Conservation (phyloP, 2,888 invertebrate species). For the Calameuta idolon region DNA sequence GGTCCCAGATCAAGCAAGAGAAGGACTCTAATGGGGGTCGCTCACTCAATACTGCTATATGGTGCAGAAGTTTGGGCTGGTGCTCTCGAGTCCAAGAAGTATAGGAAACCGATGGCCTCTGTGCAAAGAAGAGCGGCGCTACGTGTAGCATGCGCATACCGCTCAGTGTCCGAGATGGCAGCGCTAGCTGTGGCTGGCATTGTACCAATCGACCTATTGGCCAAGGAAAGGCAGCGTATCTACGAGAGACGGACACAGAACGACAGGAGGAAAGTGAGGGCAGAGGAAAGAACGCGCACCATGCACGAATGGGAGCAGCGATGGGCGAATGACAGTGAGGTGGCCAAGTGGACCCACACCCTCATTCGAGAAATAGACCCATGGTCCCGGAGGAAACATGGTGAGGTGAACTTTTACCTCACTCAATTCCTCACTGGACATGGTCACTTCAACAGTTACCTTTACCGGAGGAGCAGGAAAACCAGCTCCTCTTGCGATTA, state of each 20-base stretch:
- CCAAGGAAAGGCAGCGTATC: conserved; percentile 10
- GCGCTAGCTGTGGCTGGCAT: conserved; percentile 27
- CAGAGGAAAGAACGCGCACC: neutral
- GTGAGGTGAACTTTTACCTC: conserved; percentile 29
- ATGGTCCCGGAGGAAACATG: conserved; percentile 20
- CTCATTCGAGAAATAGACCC: conserved; percentile 15
- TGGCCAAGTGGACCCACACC: conserved; percentile 19
- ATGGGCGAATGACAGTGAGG: conserved; percentile 7
- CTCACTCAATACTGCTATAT: conserved; percentile 36
- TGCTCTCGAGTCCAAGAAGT: conserved; percentile 22
- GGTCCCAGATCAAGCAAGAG: conserved; percentile 19
- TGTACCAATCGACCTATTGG: conserved; percentile 30
- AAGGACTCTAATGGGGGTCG: conserved; percentile 23
- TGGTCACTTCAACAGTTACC: conserved; percentile 34
- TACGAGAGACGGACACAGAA: neutral
- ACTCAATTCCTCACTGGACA: conserved; percentile 40
- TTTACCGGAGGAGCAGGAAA: conserved; percentile 25
- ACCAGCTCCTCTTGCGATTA: conserved; percentile 22
- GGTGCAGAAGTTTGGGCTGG: conserved; percentile 34
- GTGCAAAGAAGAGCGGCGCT: conserved; percentile 33
- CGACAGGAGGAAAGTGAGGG: neutral
- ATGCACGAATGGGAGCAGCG: neutral
- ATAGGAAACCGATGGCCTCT: conserved; percentile 23
- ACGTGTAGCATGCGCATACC: conserved; percentile 28
- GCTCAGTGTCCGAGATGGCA: conserved; percentile 32